Evolutionary conservation across 2,113 vertebrate species (phyloP).

Genomic region (Egretta garzetta): DNA sequence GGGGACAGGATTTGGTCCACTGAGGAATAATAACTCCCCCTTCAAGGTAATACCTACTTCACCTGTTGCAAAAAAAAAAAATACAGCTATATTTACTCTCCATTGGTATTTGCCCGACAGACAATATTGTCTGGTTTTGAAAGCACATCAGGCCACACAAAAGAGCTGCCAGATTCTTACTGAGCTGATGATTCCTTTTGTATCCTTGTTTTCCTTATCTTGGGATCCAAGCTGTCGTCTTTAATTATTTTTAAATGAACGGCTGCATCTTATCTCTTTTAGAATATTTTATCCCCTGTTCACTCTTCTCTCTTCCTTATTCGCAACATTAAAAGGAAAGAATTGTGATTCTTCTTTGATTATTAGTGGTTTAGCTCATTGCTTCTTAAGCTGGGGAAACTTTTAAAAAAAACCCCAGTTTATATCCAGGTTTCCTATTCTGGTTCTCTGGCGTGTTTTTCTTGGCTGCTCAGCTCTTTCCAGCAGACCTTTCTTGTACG

Average conservation of each 20-base stretch:
- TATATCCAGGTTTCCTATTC: not conserved
- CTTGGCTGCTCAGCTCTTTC: not conserved
- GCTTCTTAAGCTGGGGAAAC: not conserved
- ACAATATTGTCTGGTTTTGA: conserved; percentile 2
- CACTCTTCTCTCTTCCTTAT: not conserved
- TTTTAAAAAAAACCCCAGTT: no score
- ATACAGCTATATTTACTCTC: not conserved
- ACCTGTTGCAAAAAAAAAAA: not conserved
- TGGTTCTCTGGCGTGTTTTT: not conserved
- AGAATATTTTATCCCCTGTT: conserved; percentile 8
- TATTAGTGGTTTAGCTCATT: not conserved
- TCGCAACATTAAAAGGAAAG: not conserved
- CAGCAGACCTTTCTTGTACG: not conserved
- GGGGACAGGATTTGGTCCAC: not conserved
- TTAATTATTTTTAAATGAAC: conserved; percentile 37
- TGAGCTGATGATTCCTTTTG: not conserved
- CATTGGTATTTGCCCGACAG: not conserved
- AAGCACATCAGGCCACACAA: conserved; percentile 2
- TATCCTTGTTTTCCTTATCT: not conserved
- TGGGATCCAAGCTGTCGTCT: not conserved
- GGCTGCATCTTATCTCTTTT: not conserved
- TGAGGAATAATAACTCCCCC: not conserved
- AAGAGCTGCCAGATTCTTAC: conserved; percentile 19
- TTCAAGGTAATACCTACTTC: not conserved
- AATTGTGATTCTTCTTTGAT: not conserved